Evolutionary conservation across 2,797 vertebrate genomes (phyloP), one percentile per base, ranked within the genome.

Genomic region (Poecilia wingei): DNA sequence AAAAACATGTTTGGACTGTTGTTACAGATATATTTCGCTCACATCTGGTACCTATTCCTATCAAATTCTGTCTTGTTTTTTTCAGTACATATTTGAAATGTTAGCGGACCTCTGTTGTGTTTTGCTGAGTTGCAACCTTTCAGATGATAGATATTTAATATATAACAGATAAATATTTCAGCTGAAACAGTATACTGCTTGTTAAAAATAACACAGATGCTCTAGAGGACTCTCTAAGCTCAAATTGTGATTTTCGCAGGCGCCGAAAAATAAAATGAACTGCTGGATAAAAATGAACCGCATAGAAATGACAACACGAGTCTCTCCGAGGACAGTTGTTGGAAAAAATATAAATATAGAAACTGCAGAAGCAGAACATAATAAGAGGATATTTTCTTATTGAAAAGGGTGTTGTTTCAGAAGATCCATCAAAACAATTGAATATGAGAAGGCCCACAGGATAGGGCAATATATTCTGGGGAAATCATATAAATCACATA

Each of bases 381-480:
- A 89, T 89, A 88, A 89, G 74, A 72, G 85, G 79, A 77, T 88
- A 93, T 92, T 92, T 93, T 83, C 86, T 92, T 89, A 91, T 90
- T 93, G 91, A 87, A 85, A 91, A 92, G 80, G 77, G 83, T 86
- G 86, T 83, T 87, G 83, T 84, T 89, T 92, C 74, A 91, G 91
- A 84, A 89, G 87, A 93, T 93, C 90, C 91, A 92, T 92, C 92
- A 93, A 91, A 94, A 91, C 86, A 92, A 93, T 91, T 90, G 91
- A 94, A 93, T 91, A 91, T 76, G 79, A 89, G 85, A 75, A 72
- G 80, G 70, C 90, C 89, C 89, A 59, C 28, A 88, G 86, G 91
- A 91, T 77, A 79, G 84, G 79, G 77, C 77, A 53, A 82, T 81
- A 49, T 86, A 79, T 91, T 82, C 92, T 84, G 77, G 88, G 88